Evolutionary conservation across 2,113 vertebrate species (phyloP), one percentile per base, ranked within the genome.

Genomic region (Chionodraco myersi): DNA sequence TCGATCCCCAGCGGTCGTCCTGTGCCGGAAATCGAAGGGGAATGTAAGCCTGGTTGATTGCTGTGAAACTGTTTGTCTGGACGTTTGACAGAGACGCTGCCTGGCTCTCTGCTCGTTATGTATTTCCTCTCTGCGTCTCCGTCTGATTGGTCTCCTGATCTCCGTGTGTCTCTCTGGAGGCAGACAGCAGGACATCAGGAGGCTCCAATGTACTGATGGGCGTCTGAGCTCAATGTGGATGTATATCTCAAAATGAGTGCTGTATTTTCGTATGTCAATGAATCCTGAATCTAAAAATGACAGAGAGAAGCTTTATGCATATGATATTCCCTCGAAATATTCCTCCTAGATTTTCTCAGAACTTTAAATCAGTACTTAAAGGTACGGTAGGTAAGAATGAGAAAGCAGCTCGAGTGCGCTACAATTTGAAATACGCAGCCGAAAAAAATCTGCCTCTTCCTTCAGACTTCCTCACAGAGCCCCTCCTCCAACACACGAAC

Each of bases 11-110:
- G 74, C 18, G 85, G 88, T 63, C 68, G 63, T 80, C 78, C 77
- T 65, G 60, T 6, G 45, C 81, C 88, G 85, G 87, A 93, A 90
- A 94, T 93, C 80, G 49, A 92, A 91, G 77, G 53, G 90, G 91
- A 90, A 90, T 86, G 73, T 82, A 83, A 93, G 82, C 80, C 51
- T 26, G 4, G 30, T 21, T 84, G 83, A 92, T 89, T 71, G 61
- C 73, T 89, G 75, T 79, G 84, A 88, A 87, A 79, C 78, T 72
- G 83, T 84, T 85, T 86, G 80, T 66, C 81, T 84, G 16, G 0
- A 47, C 61, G 56, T 81, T 85, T 82, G 81, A 88, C 69, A 82
- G 72, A 87, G 65, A 88, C 53, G 12, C 83, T 66, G 26, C 48
- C 41, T 2, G 3, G 13, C 57, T 59, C 12, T 44, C 45, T 34